phyloP scores from a whole-genome alignment of 37 sponge, comb jelly and placozoan species.

The Oopsacas minuta region DNA sequence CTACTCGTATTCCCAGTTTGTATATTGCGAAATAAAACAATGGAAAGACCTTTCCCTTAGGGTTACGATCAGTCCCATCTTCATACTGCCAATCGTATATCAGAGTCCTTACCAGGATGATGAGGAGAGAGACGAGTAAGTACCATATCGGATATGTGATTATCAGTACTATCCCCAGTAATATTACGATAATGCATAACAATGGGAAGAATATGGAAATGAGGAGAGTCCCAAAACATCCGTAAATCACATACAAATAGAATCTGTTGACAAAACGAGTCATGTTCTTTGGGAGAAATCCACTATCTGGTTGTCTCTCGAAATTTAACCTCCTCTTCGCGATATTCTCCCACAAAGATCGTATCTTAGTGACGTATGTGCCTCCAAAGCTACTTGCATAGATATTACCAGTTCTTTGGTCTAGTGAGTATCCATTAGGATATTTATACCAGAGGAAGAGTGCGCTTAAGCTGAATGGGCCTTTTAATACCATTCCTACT shows the following conservation, averaged over 20 bases:
- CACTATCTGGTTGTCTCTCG: background rate
- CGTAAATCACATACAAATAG: background rate
- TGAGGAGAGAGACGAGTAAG: background rate
- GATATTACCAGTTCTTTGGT: background rate
- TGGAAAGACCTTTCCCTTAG: background rate
- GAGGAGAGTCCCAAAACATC: background rate
- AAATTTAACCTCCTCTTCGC: background rate
- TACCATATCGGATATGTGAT: background rate
- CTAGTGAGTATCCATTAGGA: background rate
- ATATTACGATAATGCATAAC: background rate
- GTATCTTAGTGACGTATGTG: background rate
- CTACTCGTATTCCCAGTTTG: background rate
- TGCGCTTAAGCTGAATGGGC: background rate
- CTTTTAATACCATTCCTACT: background rate
- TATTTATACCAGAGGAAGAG: constrained; percentile 10
- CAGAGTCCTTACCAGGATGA: background rate
- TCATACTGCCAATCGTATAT: background rate
- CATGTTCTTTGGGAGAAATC: background rate
- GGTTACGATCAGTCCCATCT: background rate
- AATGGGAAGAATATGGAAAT: background rate
- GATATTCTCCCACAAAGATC: background rate
- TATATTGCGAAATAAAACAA: background rate
- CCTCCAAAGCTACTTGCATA: background rate
- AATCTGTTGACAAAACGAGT: background rate
- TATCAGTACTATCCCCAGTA: background rate